Evolutionary conservation across 2,797 vertebrate genomes (phyloP).

Genomic region (Coilia nasus): DNA sequence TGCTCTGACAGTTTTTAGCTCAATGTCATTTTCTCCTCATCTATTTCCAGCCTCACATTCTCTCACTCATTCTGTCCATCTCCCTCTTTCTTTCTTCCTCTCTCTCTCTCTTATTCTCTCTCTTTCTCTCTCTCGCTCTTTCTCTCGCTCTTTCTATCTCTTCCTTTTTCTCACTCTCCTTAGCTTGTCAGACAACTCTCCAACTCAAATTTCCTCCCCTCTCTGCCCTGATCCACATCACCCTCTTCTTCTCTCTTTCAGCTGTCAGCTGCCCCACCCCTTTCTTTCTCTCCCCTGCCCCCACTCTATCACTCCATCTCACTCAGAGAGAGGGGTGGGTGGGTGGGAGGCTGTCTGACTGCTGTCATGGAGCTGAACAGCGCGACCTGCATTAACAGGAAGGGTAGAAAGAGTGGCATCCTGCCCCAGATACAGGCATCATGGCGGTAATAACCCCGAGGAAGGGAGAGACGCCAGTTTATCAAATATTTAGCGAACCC

Average conservation of each 20-base stretch:
- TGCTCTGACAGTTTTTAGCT: not conserved
- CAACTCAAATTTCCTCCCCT: not conserved
- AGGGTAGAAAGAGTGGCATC: slow-evolving; percentile 59
- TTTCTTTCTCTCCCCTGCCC: slow-evolving; percentile 39
- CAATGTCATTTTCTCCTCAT: not conserved
- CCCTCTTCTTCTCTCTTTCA: slow-evolving; percentile 4
- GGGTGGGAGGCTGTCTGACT: not conserved
- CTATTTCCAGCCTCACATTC: not conserved
- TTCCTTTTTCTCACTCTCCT: not conserved
- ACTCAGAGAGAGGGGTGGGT: slow-evolving; percentile 19
- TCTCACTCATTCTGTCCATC: not conserved
- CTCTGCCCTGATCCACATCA: slow-evolving; percentile 10
- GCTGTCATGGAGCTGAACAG: slow-evolving; percentile 14
- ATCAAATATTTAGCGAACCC: slow-evolving; percentile 73
- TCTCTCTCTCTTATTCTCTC: not conserved
- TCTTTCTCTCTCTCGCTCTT: too few species aligned
- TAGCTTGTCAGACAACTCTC: not conserved
- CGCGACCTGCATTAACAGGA: slow-evolving; percentile 56
- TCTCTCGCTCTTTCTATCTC: too few species aligned
- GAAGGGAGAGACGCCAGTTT: slow-evolving; percentile 55
- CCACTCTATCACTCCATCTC: slow-evolving; percentile 49
- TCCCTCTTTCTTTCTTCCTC: not conserved
- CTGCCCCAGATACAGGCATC: slow-evolving; percentile 58
- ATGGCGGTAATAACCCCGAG: slow-evolving; percentile 39
- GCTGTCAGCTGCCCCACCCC: not conserved